These are phyloP conservation scores for Hybos culiciformis DNA, from an alignment of 2,888 invertebrate genomes.

Conservation along the genomic window DNA sequence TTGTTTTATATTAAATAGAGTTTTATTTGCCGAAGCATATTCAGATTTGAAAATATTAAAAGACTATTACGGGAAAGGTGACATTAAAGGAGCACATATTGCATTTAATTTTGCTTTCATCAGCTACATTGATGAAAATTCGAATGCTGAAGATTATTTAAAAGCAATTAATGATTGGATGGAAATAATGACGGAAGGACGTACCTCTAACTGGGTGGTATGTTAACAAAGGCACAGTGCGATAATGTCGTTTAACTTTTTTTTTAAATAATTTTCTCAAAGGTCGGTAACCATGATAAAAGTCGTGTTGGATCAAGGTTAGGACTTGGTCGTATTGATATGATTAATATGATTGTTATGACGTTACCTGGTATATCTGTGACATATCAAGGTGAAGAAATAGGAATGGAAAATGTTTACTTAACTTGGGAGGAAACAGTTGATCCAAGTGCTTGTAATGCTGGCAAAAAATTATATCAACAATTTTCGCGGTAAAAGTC, in stretches of 20 bases:
- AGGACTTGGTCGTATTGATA: constrained; percentile 50
- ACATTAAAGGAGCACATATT: constrained; percentile 39
- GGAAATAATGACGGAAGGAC: constrained; percentile 39
- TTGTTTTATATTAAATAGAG: constrained; percentile 20
- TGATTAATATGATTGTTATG: constrained; percentile 59
- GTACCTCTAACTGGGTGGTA: constrained; percentile 54
- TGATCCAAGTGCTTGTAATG: constrained; percentile 51
- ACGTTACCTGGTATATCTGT: constrained; percentile 72
- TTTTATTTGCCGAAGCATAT: constrained; percentile 51
- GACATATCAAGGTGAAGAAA: constrained; percentile 76
- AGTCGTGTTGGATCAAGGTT: constrained; percentile 47
- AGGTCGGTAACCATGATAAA: constrained; percentile 60
- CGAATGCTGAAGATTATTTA: constrained; percentile 41
- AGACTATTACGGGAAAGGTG: constrained; percentile 44
- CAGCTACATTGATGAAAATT: constrained; percentile 38
- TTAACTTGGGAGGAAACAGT: constrained; percentile 48
- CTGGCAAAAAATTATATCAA: constrained; percentile 45
- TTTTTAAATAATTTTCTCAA: too few species aligned
- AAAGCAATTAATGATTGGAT: constrained; percentile 42
- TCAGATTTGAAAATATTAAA: constrained; percentile 38
- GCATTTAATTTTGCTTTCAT: constrained; percentile 56
- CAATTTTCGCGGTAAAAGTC: constrained; percentile 28
- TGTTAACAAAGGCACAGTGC: too few species aligned
- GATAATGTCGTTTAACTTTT: too few species aligned
- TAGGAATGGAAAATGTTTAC: constrained; percentile 57